Percentiles rank a stretch among this genome's conserved stretches.
Conservation (phyloP, 2,797 vertebrate genomes). For the Oryzias sinensis region DNA sequence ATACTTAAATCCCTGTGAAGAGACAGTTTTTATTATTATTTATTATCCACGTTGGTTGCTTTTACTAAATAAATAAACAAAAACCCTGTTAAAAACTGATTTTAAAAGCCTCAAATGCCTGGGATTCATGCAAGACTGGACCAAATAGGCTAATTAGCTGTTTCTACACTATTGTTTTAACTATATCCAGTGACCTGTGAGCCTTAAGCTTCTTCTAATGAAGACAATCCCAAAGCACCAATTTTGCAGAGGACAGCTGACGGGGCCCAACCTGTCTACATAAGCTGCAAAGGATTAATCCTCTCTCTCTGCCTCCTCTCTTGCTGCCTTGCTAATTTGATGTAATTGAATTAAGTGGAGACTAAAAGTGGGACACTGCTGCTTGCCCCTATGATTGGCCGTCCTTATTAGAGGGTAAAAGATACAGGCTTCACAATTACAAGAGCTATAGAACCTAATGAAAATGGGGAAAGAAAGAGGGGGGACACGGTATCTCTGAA, state of each 20-base stretch:
- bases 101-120: slow-evolving; percentile 8
- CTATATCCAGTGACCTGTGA: slow-evolving; percentile 62
- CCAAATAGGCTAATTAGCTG: slow-evolving; percentile 53
- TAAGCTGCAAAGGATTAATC: slow-evolving; percentile 63
- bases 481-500: slow-evolving; percentile 5
- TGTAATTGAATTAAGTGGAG: slow-evolving; percentile 74
- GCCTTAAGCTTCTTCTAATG: slow-evolving; percentile 67
- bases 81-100: not conserved
- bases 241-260: slow-evolving; percentile 58
- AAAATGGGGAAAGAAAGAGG: slow-evolving; percentile 14
- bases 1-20: not conserved
- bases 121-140: slow-evolving; percentile 22
- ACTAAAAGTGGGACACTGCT: slow-evolving; percentile 64
- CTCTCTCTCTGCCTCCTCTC: slow-evolving; percentile 23
- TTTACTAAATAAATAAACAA: not conserved
- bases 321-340: slow-evolving; percentile 65
- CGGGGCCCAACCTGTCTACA: slow-evolving; percentile 67
- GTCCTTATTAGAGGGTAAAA: slow-evolving; percentile 59
- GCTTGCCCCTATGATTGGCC: slow-evolving; percentile 62
- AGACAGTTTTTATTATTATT: not conserved
- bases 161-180: slow-evolving; percentile 62
- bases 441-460: slow-evolving; percentile 41
- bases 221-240: slow-evolving; percentile 61
- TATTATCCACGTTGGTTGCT: too few relatives aligned
- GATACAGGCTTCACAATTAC: slow-evolving; percentile 48